Evolutionary conservation across 2,888 invertebrate species (phyloP), one percentile per base, ranked within the genome.

Genomic region (Lepetodrilus schrolli): DNA sequence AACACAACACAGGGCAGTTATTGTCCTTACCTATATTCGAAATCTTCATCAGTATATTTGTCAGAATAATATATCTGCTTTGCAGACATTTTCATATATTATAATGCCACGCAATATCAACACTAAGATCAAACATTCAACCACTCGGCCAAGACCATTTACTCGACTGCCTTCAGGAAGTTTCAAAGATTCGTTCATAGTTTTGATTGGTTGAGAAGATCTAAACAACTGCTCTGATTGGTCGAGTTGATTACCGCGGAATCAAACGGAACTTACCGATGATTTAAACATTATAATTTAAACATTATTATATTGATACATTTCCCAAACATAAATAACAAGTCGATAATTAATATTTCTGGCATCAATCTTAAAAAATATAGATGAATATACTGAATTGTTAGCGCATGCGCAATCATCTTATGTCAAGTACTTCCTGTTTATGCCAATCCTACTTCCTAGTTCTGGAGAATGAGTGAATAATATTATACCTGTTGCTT

Each of bases 41-140:
- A 95, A 83, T 94, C 93, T 77, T 96, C 96, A 87, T 97, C 97
- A 87, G 93, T 95, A 91, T 97, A 97, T 93, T 96, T 97, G 82
- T 95, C 95, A 0, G 97, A 97, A 91, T 97, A 97, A 89, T 95
- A 96, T 86, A 97, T 96, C 80, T 95, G 94, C 90, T 94, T 94
- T 47, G 1, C 47, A 43, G 95, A 78, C 34, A 58, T 58, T 30
- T 34, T 58, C 26, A 34, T 48, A 48, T 20, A 48, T 17, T 7
- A 21, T 48, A 17, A 48, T 21, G 17, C 21, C 17, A 20, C 4
- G 7, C n/a, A 21, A n/a, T n/a, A n/a, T n/a, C n/a, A n/a, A n/a
- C n/a, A n/a, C n/a, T n/a, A n/a, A n/a, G n/a, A n/a, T n/a, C n/a
- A n/a, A n/a, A n/a, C n/a, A n/a, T n/a, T n/a, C n/a, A n/a, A n/a